Base-by-base conservation (phyloP, 2,113 vertebrate species). In the Carassius auratus region DNA sequence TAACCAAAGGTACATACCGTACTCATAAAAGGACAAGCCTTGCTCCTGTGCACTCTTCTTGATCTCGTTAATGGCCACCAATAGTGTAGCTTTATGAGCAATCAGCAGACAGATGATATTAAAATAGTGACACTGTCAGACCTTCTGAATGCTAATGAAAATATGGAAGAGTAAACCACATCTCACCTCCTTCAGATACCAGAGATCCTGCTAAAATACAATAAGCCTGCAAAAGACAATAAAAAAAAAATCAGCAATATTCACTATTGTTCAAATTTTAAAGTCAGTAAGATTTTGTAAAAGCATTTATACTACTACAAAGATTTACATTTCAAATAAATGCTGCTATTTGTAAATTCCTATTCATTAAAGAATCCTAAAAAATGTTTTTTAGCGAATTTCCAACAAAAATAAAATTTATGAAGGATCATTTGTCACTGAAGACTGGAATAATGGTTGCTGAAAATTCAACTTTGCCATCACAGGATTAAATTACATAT, bases 161-260 rank as follows among this genome's bases (percentile, higher is more conserved):
- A 36, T 2, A 19, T 12, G 55, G 19, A 23, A 85, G 42, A 78
- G 55, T 3, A 2, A 1, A 74, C 30, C 80, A 81, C 13, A 75
- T 26, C 71, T 0, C 93, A 99, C 98, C 98, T 98, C 98, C 98
- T 97, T 99, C 98, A 86, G 98, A 99, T 15, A 98, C 96, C 91
- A 99, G 90, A 12, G 98, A 99, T 85, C 97, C 98, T 2, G 97
- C 98, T 92, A 99, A 95, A 93, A 99, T 99, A 92, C 96, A 99
- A 89, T 99, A 99, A 5, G 98, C 98, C 98, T 99, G 52, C 23
- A 86, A 84, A 55, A 84, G 0, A 86, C 12, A 68, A n/a, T 9
- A 7, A 59, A 38, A 8, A 23, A 66, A 38, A 69, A 33, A 19
- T 26, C 15, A 8, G 66, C 30, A 19, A 42, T 12, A 71, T 71